Conservation (phyloP, 2,888 invertebrate genomes). For the Chrysina gloriosa region DNA sequence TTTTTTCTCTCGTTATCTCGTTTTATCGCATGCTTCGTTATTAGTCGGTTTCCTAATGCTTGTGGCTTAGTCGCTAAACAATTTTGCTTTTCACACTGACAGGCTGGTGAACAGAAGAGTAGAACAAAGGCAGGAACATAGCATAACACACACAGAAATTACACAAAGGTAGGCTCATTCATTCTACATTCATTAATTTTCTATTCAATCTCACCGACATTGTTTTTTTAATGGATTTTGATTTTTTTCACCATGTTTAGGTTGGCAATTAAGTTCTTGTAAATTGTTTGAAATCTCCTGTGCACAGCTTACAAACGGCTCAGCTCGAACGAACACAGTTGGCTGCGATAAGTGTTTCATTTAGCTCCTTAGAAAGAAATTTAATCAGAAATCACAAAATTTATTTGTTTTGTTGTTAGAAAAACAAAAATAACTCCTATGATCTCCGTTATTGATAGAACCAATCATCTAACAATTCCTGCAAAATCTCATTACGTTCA, state of each 20-base stretch:
- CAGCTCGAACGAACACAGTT: too few relatives aligned
- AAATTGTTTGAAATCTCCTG: too few relatives aligned
- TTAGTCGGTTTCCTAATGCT: constrained; percentile 45
- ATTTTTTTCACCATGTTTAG: neutral
- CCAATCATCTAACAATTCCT: too few relatives aligned
- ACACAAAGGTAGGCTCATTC: constrained; percentile 70
- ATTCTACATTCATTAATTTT: constrained; percentile 18
- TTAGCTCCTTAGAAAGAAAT: too few relatives aligned
- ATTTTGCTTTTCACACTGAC: constrained; percentile 54
- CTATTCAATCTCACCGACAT: neutral
- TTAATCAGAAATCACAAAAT: too few relatives aligned
- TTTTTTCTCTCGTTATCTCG: neutral
- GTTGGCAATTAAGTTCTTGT: neutral
- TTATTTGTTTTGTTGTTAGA: too few relatives aligned
- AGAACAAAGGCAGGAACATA: constrained; percentile 76
- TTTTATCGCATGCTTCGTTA: constrained; percentile 53
- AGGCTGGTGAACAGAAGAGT: constrained; percentile 77
- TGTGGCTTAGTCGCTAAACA: constrained; percentile 45
- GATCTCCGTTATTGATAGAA: too few relatives aligned
- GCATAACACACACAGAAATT: constrained; percentile 75
- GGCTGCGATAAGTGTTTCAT: too few relatives aligned
- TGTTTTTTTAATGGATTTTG: constrained; percentile 1
- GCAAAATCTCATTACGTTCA: too few relatives aligned
- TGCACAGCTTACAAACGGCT: too few relatives aligned
- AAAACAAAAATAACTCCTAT: too few relatives aligned